Base-by-base conservation (phyloP, 1,140 invertebrate genomes). In the Magallana ariakensis region DNA sequence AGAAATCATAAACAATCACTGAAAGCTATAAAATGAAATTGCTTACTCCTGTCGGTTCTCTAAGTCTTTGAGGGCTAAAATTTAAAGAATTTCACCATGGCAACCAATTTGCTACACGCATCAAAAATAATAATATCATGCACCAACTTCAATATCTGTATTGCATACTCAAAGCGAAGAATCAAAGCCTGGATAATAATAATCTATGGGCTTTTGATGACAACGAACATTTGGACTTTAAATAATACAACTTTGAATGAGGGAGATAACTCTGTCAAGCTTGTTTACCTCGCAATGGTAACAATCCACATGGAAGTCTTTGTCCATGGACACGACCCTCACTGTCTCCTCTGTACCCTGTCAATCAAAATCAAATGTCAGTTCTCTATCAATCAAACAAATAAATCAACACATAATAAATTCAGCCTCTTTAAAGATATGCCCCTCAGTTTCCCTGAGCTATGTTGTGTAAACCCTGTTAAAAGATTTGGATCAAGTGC, bases 291-390 rank as follows among this genome's bases (percentile, higher is more conserved):
- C 98, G 95, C 99, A 99, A 91, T 98, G 97, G 94, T 99, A 99
- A 95, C 99, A 99, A 94, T 99, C 98, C 0, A 99, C 98, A 94
- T 99, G 99, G 95, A 99, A 99, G 95, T 99, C 98, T 95, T 98
- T 98, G 92, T 99, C 98, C 98, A 99, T 99, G 7, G 98, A 99
- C 7, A 99, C 99, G 1, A 99, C 98, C 80, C 99, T 96, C 46
- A 97, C 98, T 0, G 98, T 99, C 95, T 99, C 99, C 94, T 99
- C 98, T 26, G 98, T 99, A 19, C 98, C 98, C 96, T 96, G 90
- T 56, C 93, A 92, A 84, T 84, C 95, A 10, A 60, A 60, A n/a
- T 13, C n/a, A 80, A 22, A 80, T 13, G 22, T 46, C 19, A n/a
- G n/a, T n/a, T n/a, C n/a, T n/a, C n/a, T n/a, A n/a, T n/a, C n/a